Conservation (phyloP, 92 coral and sea anemone genomes). For the Meandrina meandrites region DNA sequence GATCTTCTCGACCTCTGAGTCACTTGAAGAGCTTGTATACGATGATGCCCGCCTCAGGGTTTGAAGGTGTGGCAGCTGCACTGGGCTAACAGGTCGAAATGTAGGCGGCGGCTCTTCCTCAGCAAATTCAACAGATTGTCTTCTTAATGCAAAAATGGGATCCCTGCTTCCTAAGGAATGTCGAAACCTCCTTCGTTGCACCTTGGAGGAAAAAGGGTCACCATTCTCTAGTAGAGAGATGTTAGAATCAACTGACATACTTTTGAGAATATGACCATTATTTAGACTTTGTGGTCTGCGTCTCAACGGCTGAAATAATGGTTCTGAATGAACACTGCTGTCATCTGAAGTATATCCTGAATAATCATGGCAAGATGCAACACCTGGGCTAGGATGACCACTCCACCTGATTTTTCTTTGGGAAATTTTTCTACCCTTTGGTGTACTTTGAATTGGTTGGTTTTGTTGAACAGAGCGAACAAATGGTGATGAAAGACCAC, state of each 20-base stretch:
- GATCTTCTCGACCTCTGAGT: constrained; percentile 53
- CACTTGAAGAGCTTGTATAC: constrained; percentile 53
- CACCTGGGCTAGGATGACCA: not conserved
- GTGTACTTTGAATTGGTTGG: constrained; percentile 13
- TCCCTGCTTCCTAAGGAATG: constrained; percentile 49
- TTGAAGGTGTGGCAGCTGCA: constrained; percentile 42
- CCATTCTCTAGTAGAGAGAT: constrained; percentile 11
- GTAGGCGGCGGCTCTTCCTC: not conserved
- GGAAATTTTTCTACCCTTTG: not conserved
- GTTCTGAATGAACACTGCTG: constrained; percentile 48
- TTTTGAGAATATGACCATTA: constrained; percentile 19
- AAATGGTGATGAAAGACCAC: constrained; percentile 16
- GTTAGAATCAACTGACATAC: constrained; percentile 24
- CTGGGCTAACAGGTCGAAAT: constrained; percentile 23
- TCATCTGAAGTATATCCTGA: constrained; percentile 43
- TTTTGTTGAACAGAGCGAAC: constrained; percentile 13
- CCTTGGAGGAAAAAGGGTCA: not conserved
- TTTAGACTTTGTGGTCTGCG: constrained; percentile 5
- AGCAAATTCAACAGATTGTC: constrained; percentile 42
- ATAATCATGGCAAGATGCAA: not conserved
- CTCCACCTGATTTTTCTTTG: not conserved
- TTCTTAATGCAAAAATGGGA: constrained; percentile 32
- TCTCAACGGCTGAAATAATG: constrained; percentile 31
- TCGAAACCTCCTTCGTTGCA: constrained; percentile 27
- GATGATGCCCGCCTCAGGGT: constrained; percentile 52